These are phyloP conservation scores for Entomyzon cyanotis DNA, from an alignment of 2,113 vertebrate species.

Conservation along the genomic window DNA sequence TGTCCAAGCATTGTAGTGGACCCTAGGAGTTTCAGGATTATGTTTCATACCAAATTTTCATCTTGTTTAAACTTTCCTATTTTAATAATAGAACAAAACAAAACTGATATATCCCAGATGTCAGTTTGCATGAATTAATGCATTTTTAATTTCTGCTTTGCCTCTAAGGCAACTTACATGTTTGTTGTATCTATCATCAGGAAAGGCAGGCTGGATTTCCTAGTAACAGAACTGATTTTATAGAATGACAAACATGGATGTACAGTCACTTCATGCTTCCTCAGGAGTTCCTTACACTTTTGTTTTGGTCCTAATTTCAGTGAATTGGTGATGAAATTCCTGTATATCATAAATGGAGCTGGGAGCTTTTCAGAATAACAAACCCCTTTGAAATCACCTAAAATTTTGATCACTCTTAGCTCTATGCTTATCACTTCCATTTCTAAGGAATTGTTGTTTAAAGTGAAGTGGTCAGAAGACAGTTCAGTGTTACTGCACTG, in stretches of 20 bases:
- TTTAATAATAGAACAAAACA: conserved; percentile 51
- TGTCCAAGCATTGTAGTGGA: conserved; percentile 49
- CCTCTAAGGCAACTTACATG: neutral
- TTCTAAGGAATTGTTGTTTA: neutral
- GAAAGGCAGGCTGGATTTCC: conserved; percentile 24
- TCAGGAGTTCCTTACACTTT: neutral
- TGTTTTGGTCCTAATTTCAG: conserved; percentile 5
- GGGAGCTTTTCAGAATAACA: neutral
- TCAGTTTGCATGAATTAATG: conserved; percentile 53
- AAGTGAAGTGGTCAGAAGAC: neutral
- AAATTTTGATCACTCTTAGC: neutral
- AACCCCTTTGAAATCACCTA: neutral
- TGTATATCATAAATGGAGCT: neutral
- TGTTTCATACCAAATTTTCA: conserved; percentile 33
- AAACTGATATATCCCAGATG: conserved; percentile 31
- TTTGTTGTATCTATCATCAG: conserved; percentile 63
- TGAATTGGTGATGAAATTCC: neutral
- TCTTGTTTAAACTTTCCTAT: conserved; percentile 56
- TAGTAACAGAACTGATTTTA: conserved; percentile 17
- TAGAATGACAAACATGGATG: neutral
- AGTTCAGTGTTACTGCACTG: neutral
- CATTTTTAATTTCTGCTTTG: conserved; percentile 69
- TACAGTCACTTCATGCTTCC: neutral
- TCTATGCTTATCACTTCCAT: neutral
- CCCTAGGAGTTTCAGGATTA: conserved; percentile 49